Base-by-base conservation (phyloP, 2,797 vertebrate genomes). In the Falco concolor region DNA sequence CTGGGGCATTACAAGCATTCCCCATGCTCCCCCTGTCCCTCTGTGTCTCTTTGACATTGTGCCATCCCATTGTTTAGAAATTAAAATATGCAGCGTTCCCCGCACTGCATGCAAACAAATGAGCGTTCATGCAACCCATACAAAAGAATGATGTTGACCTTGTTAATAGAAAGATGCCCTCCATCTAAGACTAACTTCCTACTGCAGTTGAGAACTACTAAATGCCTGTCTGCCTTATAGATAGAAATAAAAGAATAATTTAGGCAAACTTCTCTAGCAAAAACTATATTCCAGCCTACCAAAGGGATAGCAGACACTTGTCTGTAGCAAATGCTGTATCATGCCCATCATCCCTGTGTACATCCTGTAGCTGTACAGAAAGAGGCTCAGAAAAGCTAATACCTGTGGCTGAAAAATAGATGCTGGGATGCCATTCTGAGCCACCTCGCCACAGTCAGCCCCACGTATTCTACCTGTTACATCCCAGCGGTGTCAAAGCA, bases 21-120 rank as follows among this genome's bases (percentile, higher is more conserved):
- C 79, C 73, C 36, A 61, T 87, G 59, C 79, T 84, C 6, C 40
- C 75, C 54, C 24, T 90, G 79, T 90, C 74, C 85, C 84, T 95
- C 68, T 80, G 75, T 92, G 87, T 94, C 81, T 93, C 67, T 96
- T 95, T 96, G 95, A 95, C 89, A 86, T 91, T 93, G 92, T 96
- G 95, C 82, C 92, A 96, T 82, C 92, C 95, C 79, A 90, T 95
- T 96, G 92, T 96, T 96, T 94, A 93, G 90, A 94, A 94, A 95
- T 95, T 92, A 95, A 96, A 95, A 96, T 96, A 97, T 94, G 90
- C 94, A 95, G 14, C 13, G 4, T 76, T 90, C 68, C 50, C 73
- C 1, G 1, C 77, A 84, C 90, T 63, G 42, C 87, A 69, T 91
- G 84, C 85, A 95, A 96, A 95, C 89, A 95, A 96, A 97, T 87